Evolutionary conservation across 2,797 vertebrate genomes (phyloP).

Genomic region (Ceryle rudis): DNA sequence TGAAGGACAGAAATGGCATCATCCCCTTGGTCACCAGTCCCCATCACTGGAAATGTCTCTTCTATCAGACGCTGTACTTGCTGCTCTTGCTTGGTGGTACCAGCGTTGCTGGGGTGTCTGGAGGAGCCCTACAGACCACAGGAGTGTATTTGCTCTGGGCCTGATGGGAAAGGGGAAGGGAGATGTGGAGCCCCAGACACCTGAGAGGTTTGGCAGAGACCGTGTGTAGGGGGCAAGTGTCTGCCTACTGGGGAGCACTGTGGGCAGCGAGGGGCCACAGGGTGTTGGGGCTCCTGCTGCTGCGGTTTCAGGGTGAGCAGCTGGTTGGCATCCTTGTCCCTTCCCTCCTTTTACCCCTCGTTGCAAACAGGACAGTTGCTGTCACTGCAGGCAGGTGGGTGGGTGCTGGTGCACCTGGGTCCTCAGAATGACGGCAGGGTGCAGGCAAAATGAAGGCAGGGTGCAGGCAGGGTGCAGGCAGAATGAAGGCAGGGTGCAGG

Average conservation of each 20-base stretch:
- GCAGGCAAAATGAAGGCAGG: too few relatives aligned
- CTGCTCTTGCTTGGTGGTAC: accelerated
- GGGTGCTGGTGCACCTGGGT: background rate
- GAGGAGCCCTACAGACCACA: background rate
- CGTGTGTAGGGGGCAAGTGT: accelerated
- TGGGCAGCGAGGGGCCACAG: background rate
- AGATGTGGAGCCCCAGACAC: accelerated
- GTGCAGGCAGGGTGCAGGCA: too few relatives aligned
- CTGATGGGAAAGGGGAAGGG: background rate
- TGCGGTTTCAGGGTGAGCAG: background rate
- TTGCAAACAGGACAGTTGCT: background rate
- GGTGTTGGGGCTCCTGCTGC: background rate
- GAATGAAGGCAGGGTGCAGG: too few relatives aligned
- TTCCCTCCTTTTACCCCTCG: background rate
- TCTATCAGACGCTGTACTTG: background rate
- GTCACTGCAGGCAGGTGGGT: accelerated
- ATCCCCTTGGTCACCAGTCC: accelerated
- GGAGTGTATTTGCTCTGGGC: background rate
- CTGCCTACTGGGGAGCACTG: background rate
- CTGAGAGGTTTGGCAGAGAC: accelerated
- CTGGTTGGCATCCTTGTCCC: background rate
- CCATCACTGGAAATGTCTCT: background rate
- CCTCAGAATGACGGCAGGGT: background rate
- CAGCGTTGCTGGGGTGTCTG: background rate
- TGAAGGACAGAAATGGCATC: background rate